Conservation (phyloP, 2,888 invertebrate species). For the Orthonychiurus folsomi region DNA sequence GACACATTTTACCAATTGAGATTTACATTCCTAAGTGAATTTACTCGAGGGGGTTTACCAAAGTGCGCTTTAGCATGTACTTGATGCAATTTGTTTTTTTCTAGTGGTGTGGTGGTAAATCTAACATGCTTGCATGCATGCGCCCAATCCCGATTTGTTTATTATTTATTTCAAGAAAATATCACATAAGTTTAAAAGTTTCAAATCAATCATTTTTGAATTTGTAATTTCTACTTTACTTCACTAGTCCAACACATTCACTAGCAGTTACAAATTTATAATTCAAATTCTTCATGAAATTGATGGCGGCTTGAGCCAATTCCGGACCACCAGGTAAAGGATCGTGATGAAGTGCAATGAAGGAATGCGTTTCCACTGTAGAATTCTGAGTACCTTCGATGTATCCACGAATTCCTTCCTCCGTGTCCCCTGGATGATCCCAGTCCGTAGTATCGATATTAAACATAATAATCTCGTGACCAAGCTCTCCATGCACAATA, state of each 20-base stretch:
- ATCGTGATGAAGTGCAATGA: conserved; percentile 4
- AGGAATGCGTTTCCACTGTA: background rate
- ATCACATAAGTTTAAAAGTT: no score
- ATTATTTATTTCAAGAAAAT: no score
- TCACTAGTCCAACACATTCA: conserved; percentile 6
- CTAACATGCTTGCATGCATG: no score
- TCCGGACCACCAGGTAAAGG: background rate
- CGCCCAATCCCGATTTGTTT: no score
- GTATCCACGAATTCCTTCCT: background rate
- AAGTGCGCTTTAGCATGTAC: no score
- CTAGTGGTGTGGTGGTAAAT: no score
- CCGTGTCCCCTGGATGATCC: background rate
- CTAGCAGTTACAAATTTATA: background rate
- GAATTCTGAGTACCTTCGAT: background rate
- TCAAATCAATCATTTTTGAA: no score
- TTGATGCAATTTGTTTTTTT: background rate
- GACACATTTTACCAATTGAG: background rate
- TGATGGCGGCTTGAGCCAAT: conserved; percentile 1
- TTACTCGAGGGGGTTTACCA: background rate
- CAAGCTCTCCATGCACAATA: conserved; percentile 1
- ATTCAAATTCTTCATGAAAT: background rate
- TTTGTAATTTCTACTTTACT: no score
- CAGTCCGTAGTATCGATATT: background rate
- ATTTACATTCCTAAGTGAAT: background rate
- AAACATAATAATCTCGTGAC: background rate